These are phyloP conservation scores for Megathymus violae DNA, from an alignment of 1,140 invertebrate genomes.

Conservation along the genomic window DNA sequence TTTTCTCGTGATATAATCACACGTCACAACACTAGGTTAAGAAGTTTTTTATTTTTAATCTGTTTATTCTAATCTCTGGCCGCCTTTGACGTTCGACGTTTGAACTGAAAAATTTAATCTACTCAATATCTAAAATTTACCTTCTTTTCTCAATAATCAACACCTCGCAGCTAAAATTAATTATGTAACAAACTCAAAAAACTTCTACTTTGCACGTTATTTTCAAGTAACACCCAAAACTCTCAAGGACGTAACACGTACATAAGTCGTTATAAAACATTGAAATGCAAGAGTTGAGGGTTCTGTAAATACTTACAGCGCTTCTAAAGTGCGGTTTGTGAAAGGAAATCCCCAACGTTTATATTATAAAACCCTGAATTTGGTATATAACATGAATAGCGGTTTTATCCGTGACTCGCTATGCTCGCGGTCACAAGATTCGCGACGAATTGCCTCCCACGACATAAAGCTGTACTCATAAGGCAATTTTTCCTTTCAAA, in stretches of 20 bases:
- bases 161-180: no score
- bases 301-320: slow-evolving; percentile 13
- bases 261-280: slow-evolving; percentile 16
- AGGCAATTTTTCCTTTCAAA: slow-evolving; percentile 34
- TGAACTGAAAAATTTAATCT: no score
- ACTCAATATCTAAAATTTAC: no score
- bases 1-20: no score
- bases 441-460: slow-evolving; percentile 20
- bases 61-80: no score
- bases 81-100: no score
- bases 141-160: no score
- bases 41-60: no score
- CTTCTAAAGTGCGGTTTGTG: slow-evolving; percentile 12
- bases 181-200: no score
- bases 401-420: slow-evolving; percentile 12
- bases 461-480: slow-evolving; percentile 17
- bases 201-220: no score
- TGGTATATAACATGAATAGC: slow-evolving; percentile 12
- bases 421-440: slow-evolving; percentile 6
- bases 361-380: slow-evolving; percentile 27
- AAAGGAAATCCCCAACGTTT: slow-evolving; percentile 18
- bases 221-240: no score
- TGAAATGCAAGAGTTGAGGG: not conserved
- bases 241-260: not conserved
- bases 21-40: no score